phyloP scores from a whole-genome alignment of 2,797 vertebrate species.

The Glyptemys insculpta region DNA sequence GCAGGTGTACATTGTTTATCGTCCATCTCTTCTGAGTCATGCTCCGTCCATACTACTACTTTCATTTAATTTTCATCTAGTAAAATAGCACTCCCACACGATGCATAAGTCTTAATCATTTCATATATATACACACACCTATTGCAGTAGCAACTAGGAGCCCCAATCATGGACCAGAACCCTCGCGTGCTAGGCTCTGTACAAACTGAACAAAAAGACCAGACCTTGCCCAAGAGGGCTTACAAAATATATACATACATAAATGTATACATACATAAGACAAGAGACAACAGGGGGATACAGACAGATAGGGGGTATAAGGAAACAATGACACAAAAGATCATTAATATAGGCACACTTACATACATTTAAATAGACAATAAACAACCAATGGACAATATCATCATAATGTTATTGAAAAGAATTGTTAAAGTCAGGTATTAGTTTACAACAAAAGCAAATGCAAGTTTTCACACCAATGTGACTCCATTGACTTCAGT shows the following conservation, averaged over 20 bases:
- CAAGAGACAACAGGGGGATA: not conserved
- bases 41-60: not conserved
- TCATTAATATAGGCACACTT: not conserved
- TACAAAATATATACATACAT: not conserved
- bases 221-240: not conserved
- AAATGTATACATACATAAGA: not conserved
- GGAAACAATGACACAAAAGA: not conserved
- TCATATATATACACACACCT: too few species aligned
- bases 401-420: not conserved
- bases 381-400: not conserved
- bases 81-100: not conserved
- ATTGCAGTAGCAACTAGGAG: not conserved
- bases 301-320: not conserved
- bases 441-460: not conserved
- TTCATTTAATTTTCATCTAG: constrained; percentile 1
- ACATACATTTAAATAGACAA: not conserved
- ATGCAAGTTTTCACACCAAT: not conserved
- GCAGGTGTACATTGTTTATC: not conserved
- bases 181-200: not conserved
- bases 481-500: not conserved
- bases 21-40: not conserved
- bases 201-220: not conserved
- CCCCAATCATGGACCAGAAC: not conserved
- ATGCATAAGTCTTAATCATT: not conserved
- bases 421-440: not conserved